A percentile compares a stretch with the other conserved stretches of the same genome.
Evolutionary conservation across 2,888 invertebrate species (phyloP).

Genomic region (Synergus laeviventris): DNA sequence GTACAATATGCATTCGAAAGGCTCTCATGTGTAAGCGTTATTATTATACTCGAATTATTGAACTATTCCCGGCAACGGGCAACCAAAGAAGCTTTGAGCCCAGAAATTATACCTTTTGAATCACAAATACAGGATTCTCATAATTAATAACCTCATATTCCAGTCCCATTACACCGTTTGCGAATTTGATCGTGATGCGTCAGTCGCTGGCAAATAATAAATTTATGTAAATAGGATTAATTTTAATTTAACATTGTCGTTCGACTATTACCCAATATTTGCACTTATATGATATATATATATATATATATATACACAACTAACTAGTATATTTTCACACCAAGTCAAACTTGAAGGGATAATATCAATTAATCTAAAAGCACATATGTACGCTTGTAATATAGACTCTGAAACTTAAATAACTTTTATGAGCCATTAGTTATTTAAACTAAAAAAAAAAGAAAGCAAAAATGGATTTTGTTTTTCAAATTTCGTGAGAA

Average conservation of each 20-base stretch:
- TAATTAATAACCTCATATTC: not conserved
- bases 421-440: too few relatives aligned
- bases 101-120: not conserved
- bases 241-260: constrained; percentile 11
- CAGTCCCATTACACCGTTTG: not conserved
- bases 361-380: not conserved
- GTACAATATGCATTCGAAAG: not conserved
- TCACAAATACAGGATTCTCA: constrained; percentile 1
- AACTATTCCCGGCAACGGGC: not conserved
- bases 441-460: not conserved
- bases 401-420: too few relatives aligned
- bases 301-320: not conserved
- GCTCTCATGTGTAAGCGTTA: not conserved
- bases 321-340: too few relatives aligned
- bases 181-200: not conserved
- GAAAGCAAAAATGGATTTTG: not conserved
- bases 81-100: not conserved
- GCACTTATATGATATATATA: too few relatives aligned
- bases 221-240: not conserved
- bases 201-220: not conserved
- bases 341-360: not conserved
- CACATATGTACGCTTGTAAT: too few relatives aligned
- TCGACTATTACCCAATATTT: not conserved
- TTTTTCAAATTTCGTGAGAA: not conserved
- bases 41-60: not conserved